Evolutionary conservation across 2,888 invertebrate species (phyloP), one percentile per base, ranked within the genome.

Genomic region (Tetrapedia diversipes): DNA sequence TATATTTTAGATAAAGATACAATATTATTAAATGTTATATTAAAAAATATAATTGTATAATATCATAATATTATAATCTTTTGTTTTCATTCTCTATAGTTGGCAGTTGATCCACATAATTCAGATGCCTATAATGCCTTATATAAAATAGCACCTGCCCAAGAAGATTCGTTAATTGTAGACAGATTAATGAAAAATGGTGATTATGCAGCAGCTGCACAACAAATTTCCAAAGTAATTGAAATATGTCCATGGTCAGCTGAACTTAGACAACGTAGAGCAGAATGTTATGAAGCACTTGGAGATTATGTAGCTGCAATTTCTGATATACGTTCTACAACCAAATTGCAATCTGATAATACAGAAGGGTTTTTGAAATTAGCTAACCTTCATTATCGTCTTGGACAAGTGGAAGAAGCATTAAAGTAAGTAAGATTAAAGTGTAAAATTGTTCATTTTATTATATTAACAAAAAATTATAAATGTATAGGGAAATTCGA

Each of bases 221-320:
- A 93, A 54, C 89, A 94, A 56, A 90, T 97, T n/a, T 93, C 94
- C 6, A 93, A 93, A 86, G 90, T 95, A 11, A 94, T 98, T 39
- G 97, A 98, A 91, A 92, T 94, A 29, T 97, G 98, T 87, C 98
- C 99, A 1, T 99, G 99, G 99, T 95, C 98, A 53, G 93, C 96
- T 1, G 93, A 94, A 29, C 93, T 99, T 59, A 94, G 98, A 34
- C 96, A 98, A 91, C 94, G 97, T 51, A 92, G 99, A 43, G 96
- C 98, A 0, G 96, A 98, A 88, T 96, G 97, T 89, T 96, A 97
- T 89, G 95, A 97, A 79, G 95, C 86, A 16, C 90, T 95, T 85
- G 96, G 96, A 67, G 97, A 99, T 91, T 93, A 95, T 45, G 94
- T 95, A 88, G 95, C 96, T 47, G 99, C 99, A 19, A 96, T 99